Evolutionary conservation across 1,140 invertebrate species (phyloP).

Genomic region (Ectropis grisescens): DNA sequence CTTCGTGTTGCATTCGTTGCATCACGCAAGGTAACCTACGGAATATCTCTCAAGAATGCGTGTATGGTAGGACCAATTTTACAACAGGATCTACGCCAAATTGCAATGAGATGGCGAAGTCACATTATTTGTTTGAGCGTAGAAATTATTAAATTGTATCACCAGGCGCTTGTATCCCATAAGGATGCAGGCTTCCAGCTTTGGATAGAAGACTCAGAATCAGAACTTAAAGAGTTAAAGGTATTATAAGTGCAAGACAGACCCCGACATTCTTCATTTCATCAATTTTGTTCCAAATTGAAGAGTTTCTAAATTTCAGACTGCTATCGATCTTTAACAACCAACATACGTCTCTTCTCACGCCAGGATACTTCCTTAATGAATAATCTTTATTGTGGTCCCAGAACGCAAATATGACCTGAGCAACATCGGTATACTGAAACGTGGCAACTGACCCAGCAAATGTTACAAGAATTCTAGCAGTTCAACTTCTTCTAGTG

Average conservation of each 20-base stretch:
- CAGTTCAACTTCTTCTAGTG: too few species aligned
- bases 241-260: neutral
- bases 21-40: neutral
- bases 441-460: too few species aligned
- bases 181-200: slow-evolving; percentile 1
- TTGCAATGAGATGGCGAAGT: slow-evolving; percentile 8
- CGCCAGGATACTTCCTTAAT: too few species aligned
- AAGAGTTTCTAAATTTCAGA: too few species aligned
- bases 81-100: slow-evolving; percentile 3
- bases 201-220: neutral
- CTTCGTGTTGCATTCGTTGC: slow-evolving; percentile 4
- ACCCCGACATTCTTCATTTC: neutral
- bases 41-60: slow-evolving; percentile 1
- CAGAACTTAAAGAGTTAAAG: slow-evolving; percentile 1
- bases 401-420: too few species aligned
- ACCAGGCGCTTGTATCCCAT: neutral
- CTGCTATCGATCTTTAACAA: too few species aligned
- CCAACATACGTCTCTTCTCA: too few species aligned
- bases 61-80: slow-evolving; percentile 3
- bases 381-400: too few species aligned
- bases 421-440: too few species aligned
- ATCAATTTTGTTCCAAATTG: too few species aligned
- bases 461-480: too few species aligned
- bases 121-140: slow-evolving; percentile 4
- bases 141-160: slow-evolving; percentile 9